A percentile compares a stretch with the other conserved stretches of the same genome.
These are phyloP conservation scores for Sebastes kiyomatsui DNA, from an alignment of 2,797 vertebrate genomes.

Conservation along the genomic window DNA sequence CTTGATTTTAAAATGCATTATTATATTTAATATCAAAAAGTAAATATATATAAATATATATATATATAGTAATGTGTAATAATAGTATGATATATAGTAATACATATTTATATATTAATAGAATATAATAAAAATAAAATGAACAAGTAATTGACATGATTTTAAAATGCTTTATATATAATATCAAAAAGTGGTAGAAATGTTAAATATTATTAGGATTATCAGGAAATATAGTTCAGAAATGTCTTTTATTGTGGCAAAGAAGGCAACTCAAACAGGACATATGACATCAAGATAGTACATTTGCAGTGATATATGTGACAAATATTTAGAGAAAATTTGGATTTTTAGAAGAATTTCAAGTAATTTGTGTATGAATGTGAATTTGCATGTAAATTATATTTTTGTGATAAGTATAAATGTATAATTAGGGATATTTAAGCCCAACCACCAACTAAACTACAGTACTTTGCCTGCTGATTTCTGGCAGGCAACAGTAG, in stretches of 20 bases:
- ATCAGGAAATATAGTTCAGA: too few species aligned
- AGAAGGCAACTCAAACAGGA: neutral
- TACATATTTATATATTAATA: too few species aligned
- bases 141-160: too few species aligned
- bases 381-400: neutral
- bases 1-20: too few species aligned
- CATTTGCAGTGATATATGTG: neutral
- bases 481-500: conserved; percentile 68
- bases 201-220: neutral
- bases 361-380: neutral
- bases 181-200: neutral
- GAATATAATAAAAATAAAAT: too few species aligned
- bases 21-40: too few species aligned
- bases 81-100: too few species aligned
- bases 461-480: conserved; percentile 67
- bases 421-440: conserved; percentile 26
- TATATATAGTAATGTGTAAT: too few species aligned
- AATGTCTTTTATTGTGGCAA: neutral
- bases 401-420: neutral
- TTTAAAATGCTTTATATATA: too few species aligned
- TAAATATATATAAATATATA: too few species aligned
- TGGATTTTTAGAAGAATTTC: neutral
- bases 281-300: neutral
- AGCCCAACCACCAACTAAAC: conserved; percentile 65
- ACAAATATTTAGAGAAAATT: neutral